These are phyloP conservation scores for Perca schrenkii DNA, from an alignment of 2,113 vertebrate species.

Conservation along the genomic window DNA sequence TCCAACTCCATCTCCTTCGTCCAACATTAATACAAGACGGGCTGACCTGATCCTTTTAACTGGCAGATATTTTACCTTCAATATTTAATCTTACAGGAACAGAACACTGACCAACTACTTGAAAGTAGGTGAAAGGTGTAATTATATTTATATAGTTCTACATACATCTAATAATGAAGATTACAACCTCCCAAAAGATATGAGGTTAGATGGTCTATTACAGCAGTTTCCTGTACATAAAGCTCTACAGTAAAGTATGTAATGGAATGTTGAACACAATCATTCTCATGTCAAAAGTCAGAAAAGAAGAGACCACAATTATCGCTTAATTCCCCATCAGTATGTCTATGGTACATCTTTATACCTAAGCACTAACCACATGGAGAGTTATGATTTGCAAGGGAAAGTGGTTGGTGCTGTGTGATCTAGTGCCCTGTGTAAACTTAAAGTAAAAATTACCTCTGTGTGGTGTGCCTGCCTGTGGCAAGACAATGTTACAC, in stretches of 20 bases:
- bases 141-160: not conserved
- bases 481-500: conserved; percentile 30
- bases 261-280: not conserved
- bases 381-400: not conserved
- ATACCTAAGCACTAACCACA: not conserved
- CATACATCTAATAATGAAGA: not conserved
- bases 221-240: not conserved
- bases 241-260: not conserved
- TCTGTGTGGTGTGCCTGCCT: conserved; percentile 41
- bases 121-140: not conserved
- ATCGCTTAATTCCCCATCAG: not conserved
- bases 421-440: conserved; percentile 31
- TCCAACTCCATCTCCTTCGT: not conserved
- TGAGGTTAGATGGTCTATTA: not conserved
- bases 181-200: not conserved
- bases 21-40: not conserved
- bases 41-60: not conserved
- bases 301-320: not conserved
- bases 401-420: not conserved
- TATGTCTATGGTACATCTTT: not conserved
- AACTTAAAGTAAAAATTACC: conserved; percentile 44
- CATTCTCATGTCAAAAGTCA: not conserved
- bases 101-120: not conserved
- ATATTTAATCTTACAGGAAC: not conserved
- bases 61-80: not conserved